Evolutionary conservation across 2,888 invertebrate genomes (phyloP).

Genomic region (Ectobius pallidus): DNA sequence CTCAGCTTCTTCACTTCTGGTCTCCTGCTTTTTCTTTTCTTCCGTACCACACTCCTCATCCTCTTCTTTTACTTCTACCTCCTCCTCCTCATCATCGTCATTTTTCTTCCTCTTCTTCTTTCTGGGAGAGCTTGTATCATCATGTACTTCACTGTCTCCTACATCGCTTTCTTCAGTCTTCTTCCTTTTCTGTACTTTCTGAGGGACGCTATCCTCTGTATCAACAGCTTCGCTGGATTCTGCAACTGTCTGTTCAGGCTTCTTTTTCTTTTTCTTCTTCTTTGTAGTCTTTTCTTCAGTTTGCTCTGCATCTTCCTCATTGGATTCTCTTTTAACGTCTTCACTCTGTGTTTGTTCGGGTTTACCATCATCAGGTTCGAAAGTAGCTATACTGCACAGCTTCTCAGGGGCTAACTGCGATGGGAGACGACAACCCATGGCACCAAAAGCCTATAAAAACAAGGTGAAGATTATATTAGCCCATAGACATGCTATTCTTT

Average conservation of each 20-base stretch:
- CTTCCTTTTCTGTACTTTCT: slow-evolving; percentile 32
- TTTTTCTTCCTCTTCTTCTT: not conserved
- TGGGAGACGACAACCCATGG: slow-evolving; percentile 74
- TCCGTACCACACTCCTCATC: not conserved
- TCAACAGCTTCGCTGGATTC: slow-evolving; percentile 1
- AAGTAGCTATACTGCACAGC: slow-evolving; percentile 74
- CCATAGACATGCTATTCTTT: no score
- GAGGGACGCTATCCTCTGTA: not conserved
- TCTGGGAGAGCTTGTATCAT: not conserved
- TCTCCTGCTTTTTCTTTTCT: slow-evolving; percentile 47
- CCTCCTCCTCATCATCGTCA: not conserved
- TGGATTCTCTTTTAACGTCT: slow-evolving; percentile 19
- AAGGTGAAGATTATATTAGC: no score
- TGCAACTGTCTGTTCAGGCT: not conserved
- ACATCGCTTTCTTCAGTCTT: slow-evolving; percentile 32
- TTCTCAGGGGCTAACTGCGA: slow-evolving; percentile 72
- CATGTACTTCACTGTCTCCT: not conserved
- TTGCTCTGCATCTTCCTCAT: not conserved
- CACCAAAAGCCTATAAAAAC: slow-evolving; percentile 65
- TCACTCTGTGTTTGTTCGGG: slow-evolving; percentile 42
- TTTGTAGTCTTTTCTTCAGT: slow-evolving; percentile 4
- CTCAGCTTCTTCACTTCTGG: slow-evolving; percentile 43
- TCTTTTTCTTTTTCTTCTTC: slow-evolving; percentile 29
- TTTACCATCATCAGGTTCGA: slow-evolving; percentile 52
- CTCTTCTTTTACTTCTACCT: not conserved